Conservation (phyloP, 2,888 invertebrate species). For the Scaptomyza parva region DNA sequence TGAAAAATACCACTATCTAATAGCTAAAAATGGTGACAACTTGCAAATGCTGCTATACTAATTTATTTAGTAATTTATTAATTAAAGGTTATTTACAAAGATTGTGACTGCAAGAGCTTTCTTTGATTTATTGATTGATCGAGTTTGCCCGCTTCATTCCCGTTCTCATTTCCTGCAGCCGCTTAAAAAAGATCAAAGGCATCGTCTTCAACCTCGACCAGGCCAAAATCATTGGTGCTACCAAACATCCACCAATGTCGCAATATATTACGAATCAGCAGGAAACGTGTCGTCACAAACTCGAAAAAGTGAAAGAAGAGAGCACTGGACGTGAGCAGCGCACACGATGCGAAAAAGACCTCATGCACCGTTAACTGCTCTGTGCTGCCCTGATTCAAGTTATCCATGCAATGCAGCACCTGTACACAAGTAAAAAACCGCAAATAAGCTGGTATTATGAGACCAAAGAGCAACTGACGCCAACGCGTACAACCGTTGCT, state of each 20-base stretch:
- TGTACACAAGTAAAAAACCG: slow-evolving; percentile 58
- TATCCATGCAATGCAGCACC: slow-evolving; percentile 82
- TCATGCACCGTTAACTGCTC: slow-evolving; percentile 73
- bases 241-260: slow-evolving; percentile 84
- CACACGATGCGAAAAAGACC: slow-evolving; percentile 71
- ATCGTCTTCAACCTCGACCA: slow-evolving; percentile 77
- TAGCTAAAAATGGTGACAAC: too few species aligned
- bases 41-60: slow-evolving; percentile 24
- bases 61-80: slow-evolving; percentile 28
- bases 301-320: slow-evolving; percentile 83
- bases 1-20: not conserved
- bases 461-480: slow-evolving; percentile 1
- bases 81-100: slow-evolving; percentile 23
- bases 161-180: not conserved
- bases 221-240: slow-evolving; percentile 74
- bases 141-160: not conserved
- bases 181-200: slow-evolving; percentile 75
- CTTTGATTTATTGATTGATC: not conserved
- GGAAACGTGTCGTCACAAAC: slow-evolving; percentile 78
- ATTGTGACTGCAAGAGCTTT: not conserved
- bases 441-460: slow-evolving; percentile 45
- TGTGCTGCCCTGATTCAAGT: slow-evolving; percentile 72
- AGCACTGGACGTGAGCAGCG: slow-evolving; percentile 80
- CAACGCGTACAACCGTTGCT: slow-evolving; percentile 36
- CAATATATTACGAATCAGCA: slow-evolving; percentile 79